These are phyloP conservation scores for Salvelinus alpinus DNA, from an alignment of 2,113 vertebrate species.

Conservation along the genomic window DNA sequence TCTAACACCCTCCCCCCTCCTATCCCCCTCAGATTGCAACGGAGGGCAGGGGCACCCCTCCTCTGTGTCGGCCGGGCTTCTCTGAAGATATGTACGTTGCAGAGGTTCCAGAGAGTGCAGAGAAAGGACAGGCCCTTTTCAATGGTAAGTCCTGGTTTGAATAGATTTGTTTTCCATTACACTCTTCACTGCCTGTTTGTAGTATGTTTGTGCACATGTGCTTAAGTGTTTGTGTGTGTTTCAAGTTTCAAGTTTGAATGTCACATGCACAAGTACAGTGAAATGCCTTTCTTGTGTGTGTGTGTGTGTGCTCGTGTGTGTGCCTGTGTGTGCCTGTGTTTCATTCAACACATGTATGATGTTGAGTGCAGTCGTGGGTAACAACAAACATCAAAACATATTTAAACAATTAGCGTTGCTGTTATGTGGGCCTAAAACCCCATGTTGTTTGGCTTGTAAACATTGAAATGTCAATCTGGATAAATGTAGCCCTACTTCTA, in stretches of 20 bases:
- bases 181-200: conserved; percentile 10
- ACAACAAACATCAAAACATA: conserved; percentile 63
- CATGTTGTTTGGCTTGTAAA: conserved; percentile 69
- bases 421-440: conserved; percentile 52
- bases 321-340: neutral
- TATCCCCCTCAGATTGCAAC: conserved; percentile 84
- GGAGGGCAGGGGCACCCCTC: conserved; percentile 81
- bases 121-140: conserved; percentile 88
- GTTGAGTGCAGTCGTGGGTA: conserved; percentile 49
- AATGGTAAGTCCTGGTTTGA: conserved; percentile 76
- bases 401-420: conserved; percentile 69
- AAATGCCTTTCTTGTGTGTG: too few species aligned
- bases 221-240: neutral
- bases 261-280: too few species aligned
- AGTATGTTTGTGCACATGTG: conserved; percentile 14
- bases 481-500: conserved; percentile 46
- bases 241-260: too few species aligned
- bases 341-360: conserved; percentile 49
- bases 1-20: conserved; percentile 25
- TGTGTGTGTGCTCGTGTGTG: too few species aligned
- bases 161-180: conserved; percentile 6
- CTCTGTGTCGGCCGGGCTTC: conserved; percentile 90
- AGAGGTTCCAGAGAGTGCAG: conserved; percentile 79
- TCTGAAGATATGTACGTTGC: conserved; percentile 89
- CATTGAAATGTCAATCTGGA: conserved; percentile 48